These are phyloP conservation scores for Fulmarus glacialis DNA, from an alignment of 2,113 vertebrate genomes.

Conservation along the genomic window DNA sequence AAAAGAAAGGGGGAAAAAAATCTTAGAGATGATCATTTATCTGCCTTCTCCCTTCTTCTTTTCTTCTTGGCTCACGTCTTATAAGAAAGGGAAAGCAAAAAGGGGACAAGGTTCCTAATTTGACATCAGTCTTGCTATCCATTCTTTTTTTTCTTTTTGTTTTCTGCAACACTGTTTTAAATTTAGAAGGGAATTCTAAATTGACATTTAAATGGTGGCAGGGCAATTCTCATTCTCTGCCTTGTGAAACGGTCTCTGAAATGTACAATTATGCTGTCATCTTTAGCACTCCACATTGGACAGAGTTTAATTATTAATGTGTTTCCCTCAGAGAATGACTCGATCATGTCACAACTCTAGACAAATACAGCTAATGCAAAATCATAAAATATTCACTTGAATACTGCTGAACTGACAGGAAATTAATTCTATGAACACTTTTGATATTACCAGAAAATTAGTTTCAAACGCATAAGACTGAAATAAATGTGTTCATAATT, in stretches of 20 bases:
- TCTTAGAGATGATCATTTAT: conserved; percentile 54
- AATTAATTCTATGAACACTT: conserved; percentile 90
- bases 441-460: conserved; percentile 89
- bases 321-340: conserved; percentile 91
- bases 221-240: conserved; percentile 80
- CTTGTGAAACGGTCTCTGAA: conserved; percentile 77
- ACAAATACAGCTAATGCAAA: conserved; percentile 95
- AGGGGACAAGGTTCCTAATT: conserved; percentile 50
- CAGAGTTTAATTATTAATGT: conserved; percentile 96
- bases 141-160: conserved; percentile 1
- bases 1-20: neutral
- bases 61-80: conserved; percentile 38
- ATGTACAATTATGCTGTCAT: conserved; percentile 89
- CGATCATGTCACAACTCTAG: conserved; percentile 93
- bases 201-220: conserved; percentile 83
- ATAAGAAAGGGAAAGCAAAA: conserved; percentile 47
- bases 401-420: conserved; percentile 89
- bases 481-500: conserved; percentile 89
- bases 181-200: conserved; percentile 77
- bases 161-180: conserved; percentile 61
- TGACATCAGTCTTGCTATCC: conserved; percentile 29
- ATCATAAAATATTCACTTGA: conserved; percentile 96
- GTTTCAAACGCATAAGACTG: conserved; percentile 85
- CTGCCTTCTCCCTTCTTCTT: neutral
- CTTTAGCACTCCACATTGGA: conserved; percentile 88